These are phyloP conservation scores for Enteromius unitaeniatus DNA, from an alignment of 2,797 vertebrate genomes.

Conservation along the genomic window DNA sequence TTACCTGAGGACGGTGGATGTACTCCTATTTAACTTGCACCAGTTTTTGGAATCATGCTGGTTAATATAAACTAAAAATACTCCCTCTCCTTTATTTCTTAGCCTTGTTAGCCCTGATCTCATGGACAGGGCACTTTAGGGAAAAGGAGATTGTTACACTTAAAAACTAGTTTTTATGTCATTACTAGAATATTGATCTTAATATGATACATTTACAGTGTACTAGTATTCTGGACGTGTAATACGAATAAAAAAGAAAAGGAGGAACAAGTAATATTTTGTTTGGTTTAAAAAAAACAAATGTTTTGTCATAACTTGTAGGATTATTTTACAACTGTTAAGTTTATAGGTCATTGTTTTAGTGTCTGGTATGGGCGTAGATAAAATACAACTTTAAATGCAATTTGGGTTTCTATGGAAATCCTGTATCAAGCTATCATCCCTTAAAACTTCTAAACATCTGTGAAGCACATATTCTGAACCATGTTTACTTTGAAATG, in stretches of 20 bases:
- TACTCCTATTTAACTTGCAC: background rate
- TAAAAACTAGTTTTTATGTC: background rate
- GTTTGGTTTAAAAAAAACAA: conserved; percentile 7
- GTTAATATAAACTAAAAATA: background rate
- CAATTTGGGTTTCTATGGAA: background rate
- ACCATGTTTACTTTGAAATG: conserved; percentile 5
- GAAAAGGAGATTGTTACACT: conserved; percentile 1
- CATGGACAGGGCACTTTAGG: background rate
- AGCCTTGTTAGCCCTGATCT: background rate
- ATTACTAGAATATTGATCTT: background rate
- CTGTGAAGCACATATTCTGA: background rate
- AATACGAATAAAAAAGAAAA: background rate
- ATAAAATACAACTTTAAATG: background rate
- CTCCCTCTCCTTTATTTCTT: background rate
- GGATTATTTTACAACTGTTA: background rate
- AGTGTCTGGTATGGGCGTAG: background rate
- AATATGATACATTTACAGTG: background rate
- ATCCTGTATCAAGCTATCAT: background rate
- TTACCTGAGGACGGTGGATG: background rate
- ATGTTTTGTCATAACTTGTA: background rate
- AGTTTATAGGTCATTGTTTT: background rate
- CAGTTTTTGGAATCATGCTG: background rate
- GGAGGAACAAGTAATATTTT: background rate
- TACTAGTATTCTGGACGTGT: background rate
- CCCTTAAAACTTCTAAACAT: background rate